Evolutionary conservation across 2,797 vertebrate genomes (phyloP), one percentile per base, ranked within the genome.

Genomic region (Siniperca undulata): DNA sequence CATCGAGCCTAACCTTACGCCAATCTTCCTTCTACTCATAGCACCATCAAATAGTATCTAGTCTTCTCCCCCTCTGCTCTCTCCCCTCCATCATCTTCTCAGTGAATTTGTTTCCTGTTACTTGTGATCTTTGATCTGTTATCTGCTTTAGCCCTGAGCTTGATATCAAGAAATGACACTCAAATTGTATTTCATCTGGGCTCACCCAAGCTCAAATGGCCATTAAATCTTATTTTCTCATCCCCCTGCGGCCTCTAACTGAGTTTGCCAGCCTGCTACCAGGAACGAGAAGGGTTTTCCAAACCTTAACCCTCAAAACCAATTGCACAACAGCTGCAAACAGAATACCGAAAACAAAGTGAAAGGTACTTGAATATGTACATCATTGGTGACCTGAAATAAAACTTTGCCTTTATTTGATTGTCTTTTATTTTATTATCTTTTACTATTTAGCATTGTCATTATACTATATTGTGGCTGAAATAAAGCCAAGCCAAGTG

Each of bases 151-250:
- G 77, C 79, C 69, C 52, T 9, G n/a, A 81, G 78, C 44, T 74
- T 86, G 69, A 90, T 88, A 92, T 91, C 78, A 77, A 92, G 80
- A 92, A 85, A 89, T 80, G 73, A 84, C 86, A 60, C 76, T 88
- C 65, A 90, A 92, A 93, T 92, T 87, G 71, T 13, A 91, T 93
- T 93, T 90, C 34, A 69, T 72, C 74, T 70, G 72, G 80, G 84
- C 81, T 89, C 77, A 60, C 70, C 80, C 73, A 0, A 58, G 53
- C 84, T 85, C 76, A 85, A 81, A 91, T 85, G 83, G 60, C 80
- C 53, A 20, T 80, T 72, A 92, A 92, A 94, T 92, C 88, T 55
- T 12, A 71, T 93, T 92, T 92, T 20, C 84, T 70, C 36, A 5
- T 84, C 74, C 83, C 72, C 86, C 27, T 0, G 55, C 48, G 87